Evolutionary conservation across 2,113 vertebrate species (phyloP), one percentile per base, ranked within the genome.

Genomic region (Plotosus lineatus): DNA sequence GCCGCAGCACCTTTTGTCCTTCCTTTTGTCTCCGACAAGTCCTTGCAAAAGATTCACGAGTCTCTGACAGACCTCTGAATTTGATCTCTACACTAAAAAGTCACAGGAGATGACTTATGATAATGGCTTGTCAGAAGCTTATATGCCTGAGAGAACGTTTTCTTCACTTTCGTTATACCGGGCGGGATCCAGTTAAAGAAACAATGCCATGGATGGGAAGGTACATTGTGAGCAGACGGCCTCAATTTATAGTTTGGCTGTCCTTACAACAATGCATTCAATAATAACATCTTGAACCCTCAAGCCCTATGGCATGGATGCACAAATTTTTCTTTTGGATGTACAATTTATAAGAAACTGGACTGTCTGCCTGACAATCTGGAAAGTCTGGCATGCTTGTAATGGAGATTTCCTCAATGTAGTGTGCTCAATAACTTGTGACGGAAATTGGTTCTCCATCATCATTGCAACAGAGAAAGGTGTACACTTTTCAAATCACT

Each of bases 11-110:
- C 40, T 44, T 75, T 40, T 68, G 50, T 44, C 28, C 28, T 82
- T 77, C 38, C 77, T 81, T 82, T 80, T 85, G 80, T 82, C 76
- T 85, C 6, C 44, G 79, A 69, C 68, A 21, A n/a, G 73, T 82
- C 75, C 60, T 78, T 82, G 61, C 51, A 40, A 14, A 48, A 75
- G 44, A 82, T 82, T 79, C 78, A 85, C 21, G 40, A 33, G 60
- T 68, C 61, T 53, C 21, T 61, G 72, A 69, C 76, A 78, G 42
- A 72, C 69, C 60, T 82, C 75, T 69, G 60, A 61, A 61, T 73
- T 51, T 55, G 66, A 81, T 66, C 75, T 81, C 51, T 77, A 78
- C 68, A 55, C 36, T 56, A 50, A 74, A 33, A 66, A 74, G 75
- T 53, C 75, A 42, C 72, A 51, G 44, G 44, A 53, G 56, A 82